Conservation (phyloP, 2,888 invertebrate genomes). For the Kryphioiulus occultus region DNA sequence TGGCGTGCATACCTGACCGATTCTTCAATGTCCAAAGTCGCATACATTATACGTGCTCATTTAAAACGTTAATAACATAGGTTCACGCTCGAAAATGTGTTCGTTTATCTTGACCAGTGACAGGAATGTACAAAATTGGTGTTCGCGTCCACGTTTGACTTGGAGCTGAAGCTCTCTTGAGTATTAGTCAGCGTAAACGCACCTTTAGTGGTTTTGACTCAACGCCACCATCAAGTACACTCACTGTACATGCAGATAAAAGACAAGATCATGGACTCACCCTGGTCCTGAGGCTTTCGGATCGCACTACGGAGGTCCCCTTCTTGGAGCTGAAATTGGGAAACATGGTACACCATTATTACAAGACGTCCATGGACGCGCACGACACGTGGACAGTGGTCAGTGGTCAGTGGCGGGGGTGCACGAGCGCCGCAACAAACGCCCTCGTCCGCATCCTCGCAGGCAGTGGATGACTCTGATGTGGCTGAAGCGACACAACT, state of each 20-base stretch:
- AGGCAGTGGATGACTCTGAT: not conserved
- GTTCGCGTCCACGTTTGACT: no score
- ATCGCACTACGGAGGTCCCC: constrained; percentile 67
- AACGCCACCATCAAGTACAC: no score
- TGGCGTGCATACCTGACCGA: no score
- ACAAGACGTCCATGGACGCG: not conserved
- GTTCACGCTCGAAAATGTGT: no score
- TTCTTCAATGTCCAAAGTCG: no score
- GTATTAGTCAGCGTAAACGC: no score
- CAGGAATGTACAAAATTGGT: no score
- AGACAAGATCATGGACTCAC: constrained; percentile 58
- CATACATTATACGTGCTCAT: no score
- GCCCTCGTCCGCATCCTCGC: not conserved
- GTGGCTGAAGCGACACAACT: not conserved
- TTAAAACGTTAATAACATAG: no score
- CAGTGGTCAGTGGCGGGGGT: not conserved
- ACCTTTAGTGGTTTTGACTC: no score
- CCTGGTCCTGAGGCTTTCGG: constrained; percentile 77
- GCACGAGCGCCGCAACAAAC: not conserved
- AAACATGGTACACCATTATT: constrained; percentile 54
- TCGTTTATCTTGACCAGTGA: no score
- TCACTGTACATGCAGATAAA: not conserved
- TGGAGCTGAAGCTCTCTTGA: no score
- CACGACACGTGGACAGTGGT: not conserved
- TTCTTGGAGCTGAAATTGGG: constrained; percentile 56